Evolutionary conservation across 2,113 vertebrate genomes (phyloP), one percentile per base, ranked within the genome.

Genomic region (Otis tarda): DNA sequence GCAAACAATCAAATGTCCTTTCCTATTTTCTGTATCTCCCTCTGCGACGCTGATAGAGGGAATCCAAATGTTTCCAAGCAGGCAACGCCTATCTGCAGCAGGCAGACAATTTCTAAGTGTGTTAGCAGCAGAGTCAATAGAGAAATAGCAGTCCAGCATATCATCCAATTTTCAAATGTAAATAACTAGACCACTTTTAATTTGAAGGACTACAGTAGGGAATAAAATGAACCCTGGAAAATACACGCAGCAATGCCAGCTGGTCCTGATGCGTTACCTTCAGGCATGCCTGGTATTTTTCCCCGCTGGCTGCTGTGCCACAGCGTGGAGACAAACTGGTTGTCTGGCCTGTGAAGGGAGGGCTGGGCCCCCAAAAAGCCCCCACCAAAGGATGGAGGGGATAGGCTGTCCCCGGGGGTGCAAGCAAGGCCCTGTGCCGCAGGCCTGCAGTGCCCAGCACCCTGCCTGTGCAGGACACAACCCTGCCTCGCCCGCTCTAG

Each of bases 131-230:
- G 86, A 96, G 95, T 96, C 95, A 96, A 96, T 89, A 96, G 88
- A 88, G 88, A 90, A 96, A 90, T 91, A 92, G 86, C 90, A 93
- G 95, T 23, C 95, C 95, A 94, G 94, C 90, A 81, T 71, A 93
- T 96, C 88, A 96, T 94, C 93, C 94, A 96, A 93, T 96, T 96
- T 97, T 91, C 92, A 94, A 93, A 96, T 95, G 94, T 97, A 97
- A 97, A 97, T 96, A 97, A 92, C 88, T 39, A 68, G 93, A 64
- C 95, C 52, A 27, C 90, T 93, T 91, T 92, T 95, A 96, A 94
- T 96, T 96, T 90, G 88, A 95, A 84, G 83, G 53, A 49, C 80
- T 84, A 52, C 94, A 89, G 86, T 73, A 68, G 95, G 95, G 95
- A 94, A 93, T 96, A 94, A 79, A 95, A 83, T 0, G 3, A 90